A percentile compares a stretch with the other conserved stretches of the same genome.
phyloP scores from a whole-genome alignment of 2,797 vertebrate species.

The Sitta carolinensis region DNA sequence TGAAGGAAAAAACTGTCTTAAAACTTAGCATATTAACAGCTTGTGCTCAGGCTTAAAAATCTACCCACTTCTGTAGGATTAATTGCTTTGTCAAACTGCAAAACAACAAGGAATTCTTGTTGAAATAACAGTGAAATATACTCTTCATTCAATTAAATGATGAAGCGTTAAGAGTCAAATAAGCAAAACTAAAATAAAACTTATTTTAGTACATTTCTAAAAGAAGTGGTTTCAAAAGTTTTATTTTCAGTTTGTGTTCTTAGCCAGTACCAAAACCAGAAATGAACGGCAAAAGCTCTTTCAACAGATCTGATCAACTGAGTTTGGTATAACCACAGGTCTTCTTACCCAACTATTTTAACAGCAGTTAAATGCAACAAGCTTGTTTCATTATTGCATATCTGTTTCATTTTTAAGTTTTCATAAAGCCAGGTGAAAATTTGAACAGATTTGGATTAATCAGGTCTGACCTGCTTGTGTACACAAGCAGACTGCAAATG shows the following conservation, averaged over 20 bases:
- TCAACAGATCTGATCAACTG: neutral
- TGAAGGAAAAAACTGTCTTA: neutral
- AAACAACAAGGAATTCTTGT: constrained; percentile 28
- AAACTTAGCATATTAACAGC: neutral
- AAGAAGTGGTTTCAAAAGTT: constrained; percentile 5
- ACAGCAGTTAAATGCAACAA: neutral
- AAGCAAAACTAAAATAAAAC: neutral
- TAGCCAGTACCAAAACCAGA: neutral
- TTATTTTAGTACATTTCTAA: constrained; percentile 19
- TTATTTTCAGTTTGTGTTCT: neutral
- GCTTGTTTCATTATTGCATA: constrained; percentile 17
- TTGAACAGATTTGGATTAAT: constrained; percentile 18
- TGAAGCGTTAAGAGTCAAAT: neutral
- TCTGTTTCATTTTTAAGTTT: constrained; percentile 2
- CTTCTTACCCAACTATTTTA: neutral
- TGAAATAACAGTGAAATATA: neutral
- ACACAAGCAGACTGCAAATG: constrained; percentile 37
- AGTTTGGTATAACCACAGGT: neutral
- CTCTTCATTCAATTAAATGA: neutral
- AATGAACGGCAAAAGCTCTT: neutral
- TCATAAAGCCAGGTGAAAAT: neutral
- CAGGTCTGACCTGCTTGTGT: neutral
- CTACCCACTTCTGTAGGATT: neutral
- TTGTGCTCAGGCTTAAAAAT: neutral
- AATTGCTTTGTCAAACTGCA: neutral